phyloP scores from a whole-genome alignment of 2,797 vertebrate species.

The Fistularia tabacaria region DNA sequence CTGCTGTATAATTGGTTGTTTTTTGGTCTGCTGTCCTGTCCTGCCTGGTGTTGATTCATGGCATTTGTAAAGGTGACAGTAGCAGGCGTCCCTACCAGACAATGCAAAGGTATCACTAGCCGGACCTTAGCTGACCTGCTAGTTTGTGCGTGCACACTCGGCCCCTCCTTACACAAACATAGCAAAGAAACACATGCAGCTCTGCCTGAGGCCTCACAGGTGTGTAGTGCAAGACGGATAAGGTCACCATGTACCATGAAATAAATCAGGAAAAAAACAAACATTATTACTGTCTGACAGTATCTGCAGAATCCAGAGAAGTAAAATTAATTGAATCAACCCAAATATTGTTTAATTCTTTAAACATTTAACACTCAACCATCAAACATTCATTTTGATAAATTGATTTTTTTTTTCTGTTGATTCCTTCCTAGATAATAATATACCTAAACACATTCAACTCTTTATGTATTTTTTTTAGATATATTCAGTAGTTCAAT shows the following conservation, averaged over 20 bases:
- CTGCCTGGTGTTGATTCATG: conserved; percentile 71
- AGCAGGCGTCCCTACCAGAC: conserved; percentile 64
- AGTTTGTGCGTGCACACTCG: conserved; percentile 28
- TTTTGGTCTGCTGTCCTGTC: conserved; percentile 66
- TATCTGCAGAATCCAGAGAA: too few relatives aligned
- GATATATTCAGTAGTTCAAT: neutral
- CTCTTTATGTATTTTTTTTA: too few relatives aligned
- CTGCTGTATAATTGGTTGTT: conserved; percentile 72
- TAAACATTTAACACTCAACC: too few relatives aligned
- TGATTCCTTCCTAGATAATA: too few relatives aligned
- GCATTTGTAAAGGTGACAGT: conserved; percentile 73
- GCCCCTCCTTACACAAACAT: conserved; percentile 12
- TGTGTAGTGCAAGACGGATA: conserved; percentile 40
- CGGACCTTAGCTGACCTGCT: conserved; percentile 62
- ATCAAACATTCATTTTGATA: too few relatives aligned
- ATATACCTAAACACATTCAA: too few relatives aligned
- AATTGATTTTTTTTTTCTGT: too few relatives aligned
- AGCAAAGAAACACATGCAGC: conserved; percentile 40
- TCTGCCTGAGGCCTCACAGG: conserved; percentile 41
- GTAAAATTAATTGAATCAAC: too few relatives aligned
- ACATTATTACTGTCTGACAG: too few relatives aligned
- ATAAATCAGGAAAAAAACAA: conserved; percentile 22
- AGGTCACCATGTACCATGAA: conserved; percentile 51
- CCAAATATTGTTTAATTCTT: too few relatives aligned
- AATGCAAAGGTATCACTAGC: conserved; percentile 69